Percentiles rank a stretch among this genome's conserved stretches.
phyloP scores from a whole-genome alignment of 2,888 invertebrate genomes.

The Reticulitermes lucifugus region DNA sequence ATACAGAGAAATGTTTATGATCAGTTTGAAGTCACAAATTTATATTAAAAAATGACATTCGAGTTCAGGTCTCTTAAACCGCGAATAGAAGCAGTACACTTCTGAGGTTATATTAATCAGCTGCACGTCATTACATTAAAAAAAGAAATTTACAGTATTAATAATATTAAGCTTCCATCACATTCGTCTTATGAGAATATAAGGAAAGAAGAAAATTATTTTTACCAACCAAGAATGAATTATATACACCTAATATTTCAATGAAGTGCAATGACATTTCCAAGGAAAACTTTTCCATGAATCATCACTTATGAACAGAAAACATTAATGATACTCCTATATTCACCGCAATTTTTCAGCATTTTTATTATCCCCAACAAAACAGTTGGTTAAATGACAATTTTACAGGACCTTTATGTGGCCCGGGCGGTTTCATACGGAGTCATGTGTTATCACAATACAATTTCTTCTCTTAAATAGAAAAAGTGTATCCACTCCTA shows the following conservation, averaged over 20 bases:
- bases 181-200: slow-evolving; percentile 41
- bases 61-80: slow-evolving; percentile 38
- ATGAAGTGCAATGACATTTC: slow-evolving; percentile 30
- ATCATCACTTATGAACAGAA: slow-evolving; percentile 28
- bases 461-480: slow-evolving; percentile 37
- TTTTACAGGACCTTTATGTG: slow-evolving; percentile 4
- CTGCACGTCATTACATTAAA: slow-evolving; percentile 41
- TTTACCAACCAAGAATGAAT: slow-evolving; percentile 39
- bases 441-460: slow-evolving; percentile 35
- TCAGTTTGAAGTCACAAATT: slow-evolving; percentile 18
- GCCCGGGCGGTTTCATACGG: slow-evolving; percentile 38
- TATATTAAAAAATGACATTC: slow-evolving; percentile 33
- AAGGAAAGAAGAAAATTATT: slow-evolving; percentile 40
- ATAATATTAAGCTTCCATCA: slow-evolving; percentile 44
- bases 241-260: slow-evolving; percentile 36
- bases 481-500: slow-evolving; percentile 33
- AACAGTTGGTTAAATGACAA: slow-evolving; percentile 21
- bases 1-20: slow-evolving; percentile 27
- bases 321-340: slow-evolving; percentile 42
- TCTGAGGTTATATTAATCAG: slow-evolving; percentile 40
- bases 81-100: slow-evolving; percentile 38
- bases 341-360: slow-evolving; percentile 35
- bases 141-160: slow-evolving; percentile 40
- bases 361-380: slow-evolving; percentile 22
- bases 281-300: slow-evolving; percentile 27